phyloP scores from a whole-genome alignment of 2,888 invertebrate species.

The Mellilla xanthometata region DNA sequence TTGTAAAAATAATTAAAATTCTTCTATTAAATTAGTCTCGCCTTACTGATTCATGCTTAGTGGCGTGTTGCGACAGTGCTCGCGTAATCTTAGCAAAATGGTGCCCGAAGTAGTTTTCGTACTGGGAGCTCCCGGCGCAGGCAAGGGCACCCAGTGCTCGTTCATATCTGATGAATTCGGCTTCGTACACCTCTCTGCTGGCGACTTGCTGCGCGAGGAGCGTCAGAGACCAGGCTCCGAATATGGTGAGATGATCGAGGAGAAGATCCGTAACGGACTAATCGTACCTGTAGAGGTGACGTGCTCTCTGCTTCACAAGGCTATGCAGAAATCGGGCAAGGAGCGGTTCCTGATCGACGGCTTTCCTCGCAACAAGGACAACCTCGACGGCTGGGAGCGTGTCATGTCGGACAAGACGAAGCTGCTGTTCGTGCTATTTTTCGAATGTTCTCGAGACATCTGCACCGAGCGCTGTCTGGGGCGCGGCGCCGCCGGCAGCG shows the following conservation, averaged over 20 bases:
- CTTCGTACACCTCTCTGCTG: constrained; percentile 94
- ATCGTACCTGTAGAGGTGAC: constrained; percentile 99
- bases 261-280: constrained; percentile 94
- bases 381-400: constrained; percentile 96
- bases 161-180: constrained; percentile 92
- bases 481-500: constrained; percentile 94
- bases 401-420: constrained; percentile 92
- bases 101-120: constrained; percentile 96
- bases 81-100: constrained; percentile 62
- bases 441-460: constrained; percentile 92
- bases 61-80: constrained; percentile 52
- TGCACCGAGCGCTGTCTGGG: constrained; percentile 94
- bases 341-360: constrained; percentile 97
- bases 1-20: constrained; percentile 48
- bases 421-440: constrained; percentile 94
- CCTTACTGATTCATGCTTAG: constrained; percentile 57
- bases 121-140: constrained; percentile 97
- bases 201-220: constrained; percentile 97
- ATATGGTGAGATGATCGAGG: constrained; percentile 95
- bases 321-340: constrained; percentile 85
- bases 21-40: constrained; percentile 46
- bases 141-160: constrained; percentile 98
- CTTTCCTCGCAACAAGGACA: constrained; percentile 98
- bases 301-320: constrained; percentile 95
- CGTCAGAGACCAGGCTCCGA: constrained; percentile 91